Evolutionary conservation across 2,113 vertebrate genomes (phyloP).

Genomic region (Entelurus aequoreus): DNA sequence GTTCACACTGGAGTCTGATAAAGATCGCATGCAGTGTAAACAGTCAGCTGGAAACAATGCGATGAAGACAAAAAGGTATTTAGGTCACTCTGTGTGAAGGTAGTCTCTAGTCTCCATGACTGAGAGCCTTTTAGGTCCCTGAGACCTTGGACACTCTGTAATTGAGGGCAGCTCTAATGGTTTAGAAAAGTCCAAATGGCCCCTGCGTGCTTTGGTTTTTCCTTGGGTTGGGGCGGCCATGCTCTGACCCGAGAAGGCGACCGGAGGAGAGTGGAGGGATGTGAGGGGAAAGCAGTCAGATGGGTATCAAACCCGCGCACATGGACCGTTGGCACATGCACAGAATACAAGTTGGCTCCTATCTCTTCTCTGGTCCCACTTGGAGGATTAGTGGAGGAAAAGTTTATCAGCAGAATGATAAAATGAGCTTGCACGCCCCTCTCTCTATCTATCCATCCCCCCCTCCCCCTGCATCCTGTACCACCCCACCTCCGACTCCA

Average conservation of each 20-base stretch:
- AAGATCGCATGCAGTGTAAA: too few species aligned
- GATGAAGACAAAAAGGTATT: too few species aligned
- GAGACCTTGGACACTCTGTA: too few species aligned
- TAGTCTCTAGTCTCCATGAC: too few species aligned
- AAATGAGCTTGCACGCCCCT: constrained; percentile 74
- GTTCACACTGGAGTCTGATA: too few species aligned
- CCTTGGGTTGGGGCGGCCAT: too few species aligned
- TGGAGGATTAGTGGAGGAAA: constrained; percentile 74
- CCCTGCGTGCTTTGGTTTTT: too few species aligned
- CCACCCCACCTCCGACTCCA: constrained; percentile 33
- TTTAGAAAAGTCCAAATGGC: too few species aligned
- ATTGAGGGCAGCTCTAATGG: too few species aligned
- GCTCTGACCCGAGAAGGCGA: constrained; percentile 21
- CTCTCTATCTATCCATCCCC: constrained; percentile 32
- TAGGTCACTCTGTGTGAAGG: too few species aligned
- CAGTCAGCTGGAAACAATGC: too few species aligned
- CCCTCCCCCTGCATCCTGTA: constrained; percentile 18
- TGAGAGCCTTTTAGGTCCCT: too few species aligned
- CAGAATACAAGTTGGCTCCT: constrained; percentile 50
- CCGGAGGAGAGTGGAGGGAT: constrained; percentile 47
- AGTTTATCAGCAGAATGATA: constrained; percentile 74
- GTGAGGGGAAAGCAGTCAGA: constrained; percentile 32
- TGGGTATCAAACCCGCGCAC: constrained; percentile 6
- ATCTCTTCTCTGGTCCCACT: constrained; percentile 66
- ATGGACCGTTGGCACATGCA: background rate